Base-by-base conservation (phyloP, 2,888 invertebrate species). In the Dinocampus coccinellae region DNA sequence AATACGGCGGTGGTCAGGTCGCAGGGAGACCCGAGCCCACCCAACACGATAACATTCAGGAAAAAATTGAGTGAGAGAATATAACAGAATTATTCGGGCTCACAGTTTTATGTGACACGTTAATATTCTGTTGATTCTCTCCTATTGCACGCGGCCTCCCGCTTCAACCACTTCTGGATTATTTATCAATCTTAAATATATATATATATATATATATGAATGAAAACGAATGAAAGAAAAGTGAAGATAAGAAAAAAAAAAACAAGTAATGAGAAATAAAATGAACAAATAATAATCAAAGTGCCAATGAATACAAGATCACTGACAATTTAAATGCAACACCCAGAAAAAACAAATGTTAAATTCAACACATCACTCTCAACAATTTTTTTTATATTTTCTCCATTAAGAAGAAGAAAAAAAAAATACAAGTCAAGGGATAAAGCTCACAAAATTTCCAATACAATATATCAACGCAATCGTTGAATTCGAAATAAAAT, bases 121-220 rank as follows among this genome's bases (percentile, higher is more conserved):
- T n/a, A 67, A 60, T 69, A 68, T 72, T 64, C 70, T 72, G 65
- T 64, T 20, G 26, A 55, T 69, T 64, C 36, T 73, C 62, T 76
- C 68, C 72, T 65, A 74, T 75, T 73, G 65, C 58, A 55, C 64
- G 73, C 57, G 73, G 64, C 65, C 73, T 71, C 77, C 77, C 77
- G 76, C 78, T 69, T 74, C 70, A 63, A 64, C 75, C 75, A 75
- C 75, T 76, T 75, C 77, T 78, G 75, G 73, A 79, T 85, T 87
- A 85, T 86, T 86, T 85, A 86, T 84, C 83, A 80, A 83, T 80
- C 84, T 81, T 84, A 82, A 84, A 84, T 85, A 85, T 85, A 84
- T 81, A 81, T n/a, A n/a, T n/a, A n/a, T n/a, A n/a, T n/a, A n/a
- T n/a, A n/a, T n/a, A n/a, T n/a, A n/a, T n/a, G n/a, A n/a, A n/a